Percentiles rank a stretch among this genome's conserved stretches.
These are phyloP conservation scores for Tinea pellionella DNA, from an alignment of 2,888 invertebrate genomes.

Conservation along the genomic window DNA sequence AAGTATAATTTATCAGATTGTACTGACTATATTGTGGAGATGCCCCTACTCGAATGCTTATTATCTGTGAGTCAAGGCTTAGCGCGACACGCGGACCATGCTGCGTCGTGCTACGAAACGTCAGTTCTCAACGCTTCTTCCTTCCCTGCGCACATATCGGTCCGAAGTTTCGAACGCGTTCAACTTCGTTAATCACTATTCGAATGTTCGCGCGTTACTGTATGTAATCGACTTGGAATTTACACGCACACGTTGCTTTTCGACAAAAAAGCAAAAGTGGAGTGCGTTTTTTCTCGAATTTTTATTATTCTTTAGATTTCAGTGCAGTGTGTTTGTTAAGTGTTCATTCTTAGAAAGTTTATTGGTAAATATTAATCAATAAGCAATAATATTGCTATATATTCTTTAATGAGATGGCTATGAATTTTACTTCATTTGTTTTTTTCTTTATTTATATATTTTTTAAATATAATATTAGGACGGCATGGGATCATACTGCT, in stretches of 20 bases:
- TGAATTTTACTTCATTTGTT: not conserved
- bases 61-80: constrained; percentile 2
- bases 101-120: not conserved
- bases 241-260: constrained; percentile 44
- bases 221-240: not conserved
- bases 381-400: too few relatives aligned
- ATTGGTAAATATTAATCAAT: constrained; percentile 17
- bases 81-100: not conserved
- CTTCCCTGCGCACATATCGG: constrained; percentile 4
- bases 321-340: constrained; percentile 30
- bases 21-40: not conserved
- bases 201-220: constrained; percentile 1
- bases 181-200: not conserved
- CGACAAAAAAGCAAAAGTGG: constrained; percentile 34
- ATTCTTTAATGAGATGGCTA: not conserved
- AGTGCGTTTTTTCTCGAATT: constrained; percentile 16
- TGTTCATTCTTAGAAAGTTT: constrained; percentile 37
- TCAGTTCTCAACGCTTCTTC: constrained; percentile 7
- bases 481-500: too few relatives aligned
- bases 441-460: not conserved
- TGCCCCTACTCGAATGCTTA: constrained; percentile 1
- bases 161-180: not conserved
- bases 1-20: not conserved
- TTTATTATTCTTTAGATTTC: not conserved
- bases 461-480: too few relatives aligned